Percentiles rank a stretch among this genome's conserved stretches.
Evolutionary conservation across 2,797 vertebrate genomes (phyloP).

Genomic region (Ceryle rudis): DNA sequence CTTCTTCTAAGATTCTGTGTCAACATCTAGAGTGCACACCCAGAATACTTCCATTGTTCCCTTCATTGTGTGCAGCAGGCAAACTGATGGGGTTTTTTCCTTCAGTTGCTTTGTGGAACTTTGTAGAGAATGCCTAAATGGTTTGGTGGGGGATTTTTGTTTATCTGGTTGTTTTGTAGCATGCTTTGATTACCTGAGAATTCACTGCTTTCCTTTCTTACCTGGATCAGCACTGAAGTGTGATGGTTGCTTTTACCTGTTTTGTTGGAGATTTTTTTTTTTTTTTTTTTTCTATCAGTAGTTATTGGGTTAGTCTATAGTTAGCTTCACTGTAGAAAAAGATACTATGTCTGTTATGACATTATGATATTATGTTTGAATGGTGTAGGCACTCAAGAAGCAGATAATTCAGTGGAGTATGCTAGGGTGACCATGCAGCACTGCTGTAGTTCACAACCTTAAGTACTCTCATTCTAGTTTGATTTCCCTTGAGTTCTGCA

Average conservation of each 20-base stretch:
- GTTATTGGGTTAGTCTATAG: neutral
- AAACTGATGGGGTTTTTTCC: fast-evolving
- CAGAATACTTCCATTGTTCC: neutral
- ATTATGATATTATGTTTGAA: neutral
- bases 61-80: neutral
- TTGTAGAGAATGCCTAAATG: neutral
- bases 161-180: neutral
- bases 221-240: neutral
- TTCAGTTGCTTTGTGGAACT: neutral
- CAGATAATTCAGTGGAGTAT: neutral
- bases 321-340: neutral
- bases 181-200: neutral
- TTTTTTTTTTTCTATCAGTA: neutral
- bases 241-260: neutral
- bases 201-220: neutral
- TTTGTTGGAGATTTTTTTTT: no score
- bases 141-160: neutral
- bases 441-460: neutral
- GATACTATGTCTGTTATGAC: neutral
- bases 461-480: neutral
- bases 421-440: neutral
- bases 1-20: neutral
- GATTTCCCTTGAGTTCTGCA: neutral
- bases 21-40: neutral
- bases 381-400: neutral